Base-by-base conservation (phyloP, 2,797 vertebrate species). In the Melanotaenia trifasciata region DNA sequence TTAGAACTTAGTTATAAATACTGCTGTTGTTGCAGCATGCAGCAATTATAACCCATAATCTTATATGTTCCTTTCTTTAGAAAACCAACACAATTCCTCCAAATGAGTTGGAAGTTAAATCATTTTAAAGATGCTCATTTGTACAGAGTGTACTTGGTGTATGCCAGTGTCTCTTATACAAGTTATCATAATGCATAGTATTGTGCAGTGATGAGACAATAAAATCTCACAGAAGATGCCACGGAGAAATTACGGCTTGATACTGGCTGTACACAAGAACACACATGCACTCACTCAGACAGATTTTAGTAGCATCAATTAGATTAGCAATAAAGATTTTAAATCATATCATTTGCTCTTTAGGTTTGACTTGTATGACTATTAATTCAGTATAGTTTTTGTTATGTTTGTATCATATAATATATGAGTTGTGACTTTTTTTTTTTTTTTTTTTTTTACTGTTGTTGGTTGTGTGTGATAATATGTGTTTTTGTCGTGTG, bases 161-260 rank as follows among this genome's bases (percentile, higher is more conserved):
- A 61, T 81, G 63, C 64, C 35, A 16, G 47, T 50, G 53, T 79
- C 16, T 73, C 83, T 69, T 74, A 50, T 77, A 61, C 74, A 45
- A 20, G 33, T 81, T 76, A 47, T 13, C 60, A 62, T 56, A 32
- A 47, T 4, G 22, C 35, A 56, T 51, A 16, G 10, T 40, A 58
- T 47, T 35, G 56, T 50, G 72, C 50, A 78, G 7, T 84, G 79
- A 88, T 85, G 63, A 65, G 79, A 83, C 45, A 61, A 71, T 74
- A 62, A 87, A 89, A 69, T 18, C 11, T 71, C 58, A 72, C 35
- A 54, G 61, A 58, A 58, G 79, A 54, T 65, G 40, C 32, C 33
- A 12, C 40, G 4, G 36, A 22, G 50, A 80, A 36, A 32, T 64
- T 65, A 71, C 54, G 40, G 14, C 14, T 62, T 67, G 8, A 64